Conservation (phyloP, 2,888 invertebrate genomes). For the Lepidonotus clava region DNA sequence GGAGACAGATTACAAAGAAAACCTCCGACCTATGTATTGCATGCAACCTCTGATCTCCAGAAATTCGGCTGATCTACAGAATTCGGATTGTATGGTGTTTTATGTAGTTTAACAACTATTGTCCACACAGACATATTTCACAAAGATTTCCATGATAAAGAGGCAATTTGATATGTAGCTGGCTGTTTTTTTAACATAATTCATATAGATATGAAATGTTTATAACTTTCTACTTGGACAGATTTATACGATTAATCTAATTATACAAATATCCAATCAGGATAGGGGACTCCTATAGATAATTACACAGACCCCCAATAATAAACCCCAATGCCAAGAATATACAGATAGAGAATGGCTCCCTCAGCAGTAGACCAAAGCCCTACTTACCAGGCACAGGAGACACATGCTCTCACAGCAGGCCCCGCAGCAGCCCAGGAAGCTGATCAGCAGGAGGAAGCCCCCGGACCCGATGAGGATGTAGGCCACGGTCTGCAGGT, state of each 20-base stretch:
- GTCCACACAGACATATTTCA: too few relatives aligned
- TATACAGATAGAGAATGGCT: background rate
- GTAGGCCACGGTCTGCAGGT: conserved; percentile 56
- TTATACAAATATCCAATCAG: background rate
- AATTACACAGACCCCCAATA: background rate
- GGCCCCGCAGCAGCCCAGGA: conserved; percentile 63
- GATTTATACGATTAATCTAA: background rate
- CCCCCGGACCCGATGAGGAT: conserved; percentile 59
- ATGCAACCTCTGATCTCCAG: too few relatives aligned
- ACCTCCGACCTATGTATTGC: too few relatives aligned
- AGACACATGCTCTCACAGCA: conserved; percentile 63
- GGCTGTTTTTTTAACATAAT: too few relatives aligned
- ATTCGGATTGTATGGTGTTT: too few relatives aligned
- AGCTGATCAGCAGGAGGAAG: conserved; percentile 59
- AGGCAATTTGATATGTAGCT: too few relatives aligned
- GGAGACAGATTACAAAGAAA: too few relatives aligned
- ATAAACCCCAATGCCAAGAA: background rate
- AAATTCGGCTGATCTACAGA: too few relatives aligned
- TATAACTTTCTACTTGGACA: too few relatives aligned
- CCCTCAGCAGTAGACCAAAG: background rate
- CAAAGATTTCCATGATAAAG: too few relatives aligned
- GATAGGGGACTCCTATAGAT: background rate
- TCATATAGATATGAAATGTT: too few relatives aligned
- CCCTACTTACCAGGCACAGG: conserved; percentile 61
- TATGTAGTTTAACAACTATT: too few relatives aligned